Conservation (phyloP, 2,797 vertebrate genomes). For the Anguilla megastoma region DNA sequence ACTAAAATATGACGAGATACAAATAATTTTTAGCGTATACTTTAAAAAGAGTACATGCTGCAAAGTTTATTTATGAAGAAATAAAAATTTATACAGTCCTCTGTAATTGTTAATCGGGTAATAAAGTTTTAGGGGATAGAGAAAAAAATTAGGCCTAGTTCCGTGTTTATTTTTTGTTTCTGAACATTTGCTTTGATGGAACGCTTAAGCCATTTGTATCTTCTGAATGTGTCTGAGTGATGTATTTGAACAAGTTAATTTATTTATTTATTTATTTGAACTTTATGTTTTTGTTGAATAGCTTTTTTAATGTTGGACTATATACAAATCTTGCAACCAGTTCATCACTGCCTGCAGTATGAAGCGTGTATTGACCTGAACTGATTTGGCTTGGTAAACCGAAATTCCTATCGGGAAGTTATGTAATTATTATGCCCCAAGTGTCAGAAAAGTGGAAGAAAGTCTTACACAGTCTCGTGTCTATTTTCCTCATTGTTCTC, state of each 20-base stretch:
- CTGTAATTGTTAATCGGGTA: too few species aligned
- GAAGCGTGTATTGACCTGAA: background rate
- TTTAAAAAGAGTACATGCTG: background rate
- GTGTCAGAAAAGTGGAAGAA: background rate
- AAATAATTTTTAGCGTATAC: background rate
- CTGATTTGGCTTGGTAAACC: background rate
- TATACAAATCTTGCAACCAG: background rate
- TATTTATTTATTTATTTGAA: background rate
- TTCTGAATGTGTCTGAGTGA: background rate
- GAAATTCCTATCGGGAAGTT: background rate
- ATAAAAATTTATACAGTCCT: too few species aligned
- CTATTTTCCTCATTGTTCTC: background rate
- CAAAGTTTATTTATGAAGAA: too few species aligned
- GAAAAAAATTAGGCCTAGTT: background rate
- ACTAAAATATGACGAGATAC: background rate
- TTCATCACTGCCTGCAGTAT: background rate
- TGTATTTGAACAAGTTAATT: background rate
- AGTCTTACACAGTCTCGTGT: background rate
- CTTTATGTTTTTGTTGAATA: background rate
- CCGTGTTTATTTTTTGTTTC: background rate
- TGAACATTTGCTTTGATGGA: background rate
- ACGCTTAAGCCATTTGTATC: background rate
- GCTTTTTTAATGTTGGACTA: background rate
- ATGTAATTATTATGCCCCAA: background rate
- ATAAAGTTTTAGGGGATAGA: background rate